A percentile compares a stretch with the other conserved stretches of the same genome.
Evolutionary conservation across 2,113 vertebrate species (phyloP).

Genomic region (human): DNA sequence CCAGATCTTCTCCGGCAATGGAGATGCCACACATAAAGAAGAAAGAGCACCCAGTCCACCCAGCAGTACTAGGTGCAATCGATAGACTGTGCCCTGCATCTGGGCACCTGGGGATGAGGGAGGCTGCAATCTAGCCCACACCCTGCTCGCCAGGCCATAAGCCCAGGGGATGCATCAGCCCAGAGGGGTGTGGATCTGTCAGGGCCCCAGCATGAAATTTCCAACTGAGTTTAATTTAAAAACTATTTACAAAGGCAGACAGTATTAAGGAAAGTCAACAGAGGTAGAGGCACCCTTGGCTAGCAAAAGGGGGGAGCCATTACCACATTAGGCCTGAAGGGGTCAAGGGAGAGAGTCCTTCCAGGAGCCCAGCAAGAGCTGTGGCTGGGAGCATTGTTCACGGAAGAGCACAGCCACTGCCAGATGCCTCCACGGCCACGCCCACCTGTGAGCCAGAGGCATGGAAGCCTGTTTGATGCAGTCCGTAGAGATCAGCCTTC

Average conservation of each 20-base stretch:
- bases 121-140: neutral
- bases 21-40: neutral
- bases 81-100: fast-evolving
- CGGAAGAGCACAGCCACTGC: neutral
- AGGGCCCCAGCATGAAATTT: neutral
- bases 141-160: neutral
- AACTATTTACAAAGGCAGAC: neutral
- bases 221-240: neutral
- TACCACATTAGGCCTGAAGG: neutral
- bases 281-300: neutral
- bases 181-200: neutral
- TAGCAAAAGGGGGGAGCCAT: neutral
- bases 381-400: neutral
- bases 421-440: no score
- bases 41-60: neutral
- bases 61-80: fast-evolving
- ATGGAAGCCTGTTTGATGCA: neutral
- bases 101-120: no score
- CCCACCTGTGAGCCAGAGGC: neutral
- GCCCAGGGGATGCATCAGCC: neutral
- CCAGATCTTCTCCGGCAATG: neutral
- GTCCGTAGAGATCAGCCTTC: neutral
- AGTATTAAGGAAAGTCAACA: neutral
- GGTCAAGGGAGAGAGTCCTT: neutral
- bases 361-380: neutral